Percentiles rank a stretch among this genome's conserved stretches.
Evolutionary conservation across 2,113 vertebrate species (phyloP).

Genomic region (Echinops telfairi): DNA sequence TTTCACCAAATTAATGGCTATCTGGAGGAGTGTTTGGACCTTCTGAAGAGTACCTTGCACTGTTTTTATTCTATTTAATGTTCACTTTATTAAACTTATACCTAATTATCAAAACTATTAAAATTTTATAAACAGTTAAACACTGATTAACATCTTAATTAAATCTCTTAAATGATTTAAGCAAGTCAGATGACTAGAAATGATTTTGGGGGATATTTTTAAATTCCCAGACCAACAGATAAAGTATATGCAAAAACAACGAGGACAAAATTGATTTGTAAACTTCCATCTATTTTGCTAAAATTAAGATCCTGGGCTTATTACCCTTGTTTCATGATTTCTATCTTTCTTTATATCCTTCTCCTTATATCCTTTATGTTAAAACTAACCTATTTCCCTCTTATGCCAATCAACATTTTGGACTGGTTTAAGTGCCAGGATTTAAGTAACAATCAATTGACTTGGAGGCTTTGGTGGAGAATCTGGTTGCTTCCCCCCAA

Average conservation of each 20-base stretch:
- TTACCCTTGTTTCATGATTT: not conserved
- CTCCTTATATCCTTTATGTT: not conserved
- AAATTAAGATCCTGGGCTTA: not conserved
- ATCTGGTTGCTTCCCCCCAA: not conserved
- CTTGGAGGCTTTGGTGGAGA: not conserved
- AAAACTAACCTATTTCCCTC: not conserved
- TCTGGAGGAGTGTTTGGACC: not conserved
- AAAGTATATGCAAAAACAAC: not conserved
- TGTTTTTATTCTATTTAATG: constrained; percentile 36
- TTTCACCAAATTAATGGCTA: constrained; percentile 34
- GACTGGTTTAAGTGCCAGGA: not conserved
- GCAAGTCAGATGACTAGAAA: not conserved
- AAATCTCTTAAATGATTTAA: constrained; percentile 40
- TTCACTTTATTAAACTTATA: not conserved
- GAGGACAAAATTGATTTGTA: not conserved
- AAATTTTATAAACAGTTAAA: constrained; percentile 60
- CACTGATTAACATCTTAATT: constrained; percentile 52
- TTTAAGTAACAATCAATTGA: not conserved
- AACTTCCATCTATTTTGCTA: not conserved
- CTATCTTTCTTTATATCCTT: not conserved
- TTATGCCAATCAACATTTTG: not conserved
- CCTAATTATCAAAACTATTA: constrained; percentile 53
- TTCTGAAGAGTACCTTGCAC: not conserved
- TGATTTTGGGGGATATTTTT: constrained; percentile 56
- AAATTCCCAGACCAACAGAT: constrained; percentile 9